Evolutionary conservation across 1,140 invertebrate genomes (phyloP).

Genomic region (Probaryconus sp.): DNA sequence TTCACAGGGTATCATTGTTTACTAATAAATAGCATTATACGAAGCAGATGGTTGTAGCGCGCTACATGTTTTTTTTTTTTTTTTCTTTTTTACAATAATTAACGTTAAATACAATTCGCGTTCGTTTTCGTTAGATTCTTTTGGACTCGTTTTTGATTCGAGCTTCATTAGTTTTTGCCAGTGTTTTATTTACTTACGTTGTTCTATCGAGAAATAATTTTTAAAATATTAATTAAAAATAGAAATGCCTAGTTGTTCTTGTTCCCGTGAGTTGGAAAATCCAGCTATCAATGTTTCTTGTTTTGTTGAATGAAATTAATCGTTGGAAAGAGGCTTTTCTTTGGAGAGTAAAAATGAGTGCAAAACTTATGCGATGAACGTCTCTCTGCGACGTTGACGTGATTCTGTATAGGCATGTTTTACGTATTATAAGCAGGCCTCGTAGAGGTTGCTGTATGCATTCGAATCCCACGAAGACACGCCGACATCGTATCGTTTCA

Average conservation of each 20-base stretch:
- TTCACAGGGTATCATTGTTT: slow-evolving; percentile 27
- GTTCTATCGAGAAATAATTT: slow-evolving; percentile 27
- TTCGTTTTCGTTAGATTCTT: slow-evolving; percentile 4
- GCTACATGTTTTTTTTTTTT: slow-evolving; percentile 15
- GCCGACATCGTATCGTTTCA: not conserved
- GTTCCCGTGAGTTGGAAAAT: not conserved
- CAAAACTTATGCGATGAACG: not conserved
- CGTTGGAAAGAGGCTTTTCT: not conserved
- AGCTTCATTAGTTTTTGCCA: slow-evolving; percentile 2
- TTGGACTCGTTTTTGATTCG: slow-evolving; percentile 24
- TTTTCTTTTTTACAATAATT: slow-evolving; percentile 2
- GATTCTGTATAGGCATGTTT: slow-evolving; percentile 25
- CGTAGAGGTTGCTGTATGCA: slow-evolving; percentile 54
- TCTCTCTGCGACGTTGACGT: not conserved
- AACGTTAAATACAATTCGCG: slow-evolving; percentile 6
- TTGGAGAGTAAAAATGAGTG: slow-evolving; percentile 1
- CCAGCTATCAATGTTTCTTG: not conserved
- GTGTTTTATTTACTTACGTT: slow-evolving; percentile 17
- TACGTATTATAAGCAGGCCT: slow-evolving; percentile 50
- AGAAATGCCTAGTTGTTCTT: slow-evolving; percentile 12
- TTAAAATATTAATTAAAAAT: slow-evolving; percentile 16
- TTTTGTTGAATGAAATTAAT: slow-evolving; percentile 14
- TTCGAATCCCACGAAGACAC: slow-evolving; percentile 3
- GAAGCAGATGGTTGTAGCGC: slow-evolving; percentile 33
- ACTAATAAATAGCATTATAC: slow-evolving; percentile 30